Conservation (phyloP, 2,113 vertebrate species). For the Pan troglodytes region NHGRI_mPanTro3-v2.1_pri NC_086016.1:36697001-36697500, state of each 20-base stretch:
- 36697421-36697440: background rate
- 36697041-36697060: background rate
- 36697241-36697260: background rate
- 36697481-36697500: fast-evolving
- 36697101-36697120: background rate
- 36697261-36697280: no score
- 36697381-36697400: background rate
- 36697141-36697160: background rate
- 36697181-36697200: background rate
- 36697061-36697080: background rate
- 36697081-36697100: background rate
- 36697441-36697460: background rate
- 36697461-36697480: background rate
- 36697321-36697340: background rate
- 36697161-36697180: background rate
- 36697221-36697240: background rate
- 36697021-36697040: background rate
- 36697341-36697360: background rate
- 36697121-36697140: background rate
- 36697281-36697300: background rate
- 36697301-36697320: background rate
- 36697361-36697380: background rate
- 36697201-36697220: background rate
- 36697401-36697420: no score
- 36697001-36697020: background rate